These are phyloP conservation scores for Galemys pyrenaicus DNA, from an alignment of 2,113 vertebrate genomes.

Conservation along the genomic window DNA sequence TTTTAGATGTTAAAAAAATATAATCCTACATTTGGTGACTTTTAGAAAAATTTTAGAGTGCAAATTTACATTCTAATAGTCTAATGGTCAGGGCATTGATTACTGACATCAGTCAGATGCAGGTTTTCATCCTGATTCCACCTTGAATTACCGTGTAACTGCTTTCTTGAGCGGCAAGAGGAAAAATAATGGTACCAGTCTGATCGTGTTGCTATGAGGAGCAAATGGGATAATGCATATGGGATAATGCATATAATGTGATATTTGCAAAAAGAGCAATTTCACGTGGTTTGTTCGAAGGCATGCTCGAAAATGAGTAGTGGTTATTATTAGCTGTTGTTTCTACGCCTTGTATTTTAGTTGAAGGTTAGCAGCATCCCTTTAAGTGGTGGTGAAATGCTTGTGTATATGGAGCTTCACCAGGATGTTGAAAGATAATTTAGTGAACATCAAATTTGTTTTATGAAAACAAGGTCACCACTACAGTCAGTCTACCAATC, in stretches of 20 bases:
- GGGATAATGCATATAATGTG: not conserved
- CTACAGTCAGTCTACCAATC: not conserved
- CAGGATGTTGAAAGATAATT: not conserved
- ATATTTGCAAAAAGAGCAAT: not conserved
- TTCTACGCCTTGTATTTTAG: not conserved
- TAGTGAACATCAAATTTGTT: slow-evolving; percentile 22
- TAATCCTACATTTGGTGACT: not conserved
- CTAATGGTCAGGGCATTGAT: not conserved
- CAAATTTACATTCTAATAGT: not conserved
- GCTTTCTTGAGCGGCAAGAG: not conserved
- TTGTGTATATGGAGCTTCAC: not conserved
- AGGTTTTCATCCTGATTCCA: not conserved
- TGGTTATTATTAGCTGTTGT: not conserved
- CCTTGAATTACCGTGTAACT: not conserved
- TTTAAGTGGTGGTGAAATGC: not conserved
- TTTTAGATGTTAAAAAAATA: slow-evolving; percentile 54
- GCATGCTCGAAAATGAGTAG: not conserved
- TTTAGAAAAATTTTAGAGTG: not conserved
- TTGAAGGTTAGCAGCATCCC: not conserved
- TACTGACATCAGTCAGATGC: not conserved
- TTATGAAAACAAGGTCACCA: not conserved
- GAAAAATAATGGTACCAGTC: not conserved
- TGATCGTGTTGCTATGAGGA: not conserved
- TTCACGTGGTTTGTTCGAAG: not conserved
- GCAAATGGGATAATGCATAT: not conserved